Base-by-base conservation (phyloP, 1,140 invertebrate species). In the Drosophila auraria region DNA sequence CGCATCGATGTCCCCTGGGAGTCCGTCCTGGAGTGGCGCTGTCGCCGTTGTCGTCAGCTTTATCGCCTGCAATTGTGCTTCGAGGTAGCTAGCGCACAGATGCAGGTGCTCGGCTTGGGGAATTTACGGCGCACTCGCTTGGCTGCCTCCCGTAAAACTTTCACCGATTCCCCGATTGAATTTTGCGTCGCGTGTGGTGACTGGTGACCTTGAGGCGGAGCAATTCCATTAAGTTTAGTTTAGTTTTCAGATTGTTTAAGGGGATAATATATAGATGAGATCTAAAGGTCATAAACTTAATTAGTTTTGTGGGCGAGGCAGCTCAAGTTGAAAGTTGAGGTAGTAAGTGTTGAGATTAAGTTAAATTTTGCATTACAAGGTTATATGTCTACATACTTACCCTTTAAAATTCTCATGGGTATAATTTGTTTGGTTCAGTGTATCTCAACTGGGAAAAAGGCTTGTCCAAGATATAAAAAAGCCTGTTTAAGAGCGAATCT, bases 31-130 rank as follows among this genome's bases (percentile, higher is more conserved):
- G 91, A 91, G 70, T 92, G 91, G 91, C 92, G 92, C 68, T 92
- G 91, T 69, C 66, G 40, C 63, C 79, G 78, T 73, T 92, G 91
- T 91, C 91, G 91, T 78, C 80, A 92, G 66, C 71, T 92, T 87
- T 92, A 92, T 87, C 68, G 91, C 38, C 79, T 92, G 78, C 91
- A 91, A 81, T 82, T 92, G 65, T 92, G 91, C 76, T 91, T 91
- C 38, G 82, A 92, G 91, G 91, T 91, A 83, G 50, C 53, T 68
- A 61, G 5, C 15, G 20, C 59, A 58, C 42, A 40, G 42, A 36
- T 49, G 56, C 36, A 49, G 56, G 8, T 58, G 23, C 56, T 30
- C 23, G 14, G 27, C 11, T 61, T 27, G 42, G 59, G 44, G 53
- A 5, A 53, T 51, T 50, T 51, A 63, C 20, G 30, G 33, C 9